Evolutionary conservation across 2,113 vertebrate species (phyloP), one percentile per base, ranked within the genome.

Genomic region (Apodemus sylvaticus): DNA sequence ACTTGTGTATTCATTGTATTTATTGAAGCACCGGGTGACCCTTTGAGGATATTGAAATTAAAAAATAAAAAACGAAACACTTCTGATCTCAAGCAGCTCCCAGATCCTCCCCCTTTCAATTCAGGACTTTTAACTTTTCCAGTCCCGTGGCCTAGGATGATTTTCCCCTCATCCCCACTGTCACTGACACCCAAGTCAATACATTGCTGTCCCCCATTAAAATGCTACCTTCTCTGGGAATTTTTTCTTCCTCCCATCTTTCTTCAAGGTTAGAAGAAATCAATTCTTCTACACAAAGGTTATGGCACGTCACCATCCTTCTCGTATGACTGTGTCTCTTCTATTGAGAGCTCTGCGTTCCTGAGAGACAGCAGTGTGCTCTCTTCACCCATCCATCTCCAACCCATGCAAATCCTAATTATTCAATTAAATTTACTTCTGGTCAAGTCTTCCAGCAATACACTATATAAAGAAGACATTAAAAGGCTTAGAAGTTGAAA

Each of bases 141-240:
- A 39, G 55, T 22, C 39, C 39, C 22, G 29, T 22, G 0, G 0
- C 20, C 31, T 73, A n/a, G n/a, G 87, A n/a, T 29, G n/a, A 22
- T 76, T 0, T 0, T 53, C 17, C 0, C 62, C 60, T 16, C 71
- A 3, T 94, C 22, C 0, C 45, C 39, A 0, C 0, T 71, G 53
- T 12, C 76, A 5, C 93, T 29, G 60, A 83, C 29, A 48, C 19
- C 42, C 9, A 79, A 29, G 58, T 73, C 73, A 85, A 24, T 48
- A 34, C 51, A 22, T 42, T 42, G 20, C 16, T 91, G 68, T 31
- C 8, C 55, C 42, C 36, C 24, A 62, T 60, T 89, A 91, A 91
- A 92, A 87, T 74, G 70, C 39, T 34, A 58, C 45, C 39, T 90
- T 74, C 89, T 92, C 91, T 53, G 73, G 22, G 29, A 90, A 90